Percentiles rank a stretch among this genome's conserved stretches.
phyloP scores from a whole-genome alignment of 1,140 invertebrate species.

The Drosophila pruinosa region DNA sequence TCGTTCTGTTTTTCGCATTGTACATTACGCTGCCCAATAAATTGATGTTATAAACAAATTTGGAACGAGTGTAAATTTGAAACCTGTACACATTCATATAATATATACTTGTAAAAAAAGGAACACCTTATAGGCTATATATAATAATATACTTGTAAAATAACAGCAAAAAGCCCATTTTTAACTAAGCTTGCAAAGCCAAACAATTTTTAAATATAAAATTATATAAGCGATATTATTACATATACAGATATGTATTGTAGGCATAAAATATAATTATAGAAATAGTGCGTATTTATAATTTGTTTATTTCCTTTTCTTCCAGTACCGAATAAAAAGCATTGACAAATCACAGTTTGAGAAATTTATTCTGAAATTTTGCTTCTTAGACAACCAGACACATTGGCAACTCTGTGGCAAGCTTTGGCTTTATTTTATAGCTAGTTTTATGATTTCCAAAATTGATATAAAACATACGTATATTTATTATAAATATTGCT shows the following conservation, averaged over 20 bases:
- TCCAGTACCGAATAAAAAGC: slow-evolving; percentile 35
- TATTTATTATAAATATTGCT: slow-evolving; percentile 2
- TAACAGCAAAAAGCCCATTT: slow-evolving; percentile 45
- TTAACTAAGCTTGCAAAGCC: slow-evolving; percentile 69
- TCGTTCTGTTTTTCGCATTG: slow-evolving; percentile 42
- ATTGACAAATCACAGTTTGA: slow-evolving; percentile 70
- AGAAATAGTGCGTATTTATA: slow-evolving; percentile 12
- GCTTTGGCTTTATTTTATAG: slow-evolving; percentile 14
- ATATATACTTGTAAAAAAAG: slow-evolving; percentile 33
- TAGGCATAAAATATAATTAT: not conserved
- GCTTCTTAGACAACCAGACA: not conserved
- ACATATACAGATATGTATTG: not conserved
- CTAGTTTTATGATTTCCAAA: slow-evolving; percentile 17
- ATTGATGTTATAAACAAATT: slow-evolving; percentile 67
- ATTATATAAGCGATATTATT: not conserved
- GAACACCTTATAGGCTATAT: slow-evolving; percentile 24
- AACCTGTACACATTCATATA: slow-evolving; percentile 18
- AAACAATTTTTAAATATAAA: slow-evolving; percentile 23
- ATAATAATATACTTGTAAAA: slow-evolving; percentile 27
- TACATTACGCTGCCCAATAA: slow-evolving; percentile 48
- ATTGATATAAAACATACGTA: not conserved
- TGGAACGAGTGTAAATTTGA: slow-evolving; percentile 61
- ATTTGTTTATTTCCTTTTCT: slow-evolving; percentile 19
- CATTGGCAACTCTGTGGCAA: not conserved
- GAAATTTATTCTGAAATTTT: not conserved